These are phyloP conservation scores for Rana temporaria DNA, from an alignment of 2,113 vertebrate species.

Conservation along the genomic window DNA sequence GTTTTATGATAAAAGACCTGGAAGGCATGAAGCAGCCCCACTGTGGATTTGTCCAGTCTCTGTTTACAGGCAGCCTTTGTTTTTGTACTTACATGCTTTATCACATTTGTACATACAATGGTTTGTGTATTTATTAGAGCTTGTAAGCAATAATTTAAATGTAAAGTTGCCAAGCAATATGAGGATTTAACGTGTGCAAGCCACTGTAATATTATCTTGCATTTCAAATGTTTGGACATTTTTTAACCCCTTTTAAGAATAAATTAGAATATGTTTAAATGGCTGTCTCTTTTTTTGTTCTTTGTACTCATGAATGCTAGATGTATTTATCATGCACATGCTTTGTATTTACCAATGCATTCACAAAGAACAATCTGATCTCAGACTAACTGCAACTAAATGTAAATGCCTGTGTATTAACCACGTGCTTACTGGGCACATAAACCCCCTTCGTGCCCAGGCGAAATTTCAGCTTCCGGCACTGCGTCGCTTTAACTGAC, in stretches of 20 bases:
- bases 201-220: slow-evolving; percentile 73
- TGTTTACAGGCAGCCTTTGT: slow-evolving; percentile 67
- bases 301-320: not conserved
- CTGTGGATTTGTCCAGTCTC: slow-evolving; percentile 71
- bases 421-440: no score
- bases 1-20: slow-evolving; percentile 68
- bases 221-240: slow-evolving; percentile 75
- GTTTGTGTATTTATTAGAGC: slow-evolving; percentile 76
- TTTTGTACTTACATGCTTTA: slow-evolving; percentile 67
- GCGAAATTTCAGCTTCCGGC: no score
- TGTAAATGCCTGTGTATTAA: no score
- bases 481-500: no score
- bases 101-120: slow-evolving; percentile 76
- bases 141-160: slow-evolving; percentile 87
- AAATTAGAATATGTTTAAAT: slow-evolving; percentile 37
- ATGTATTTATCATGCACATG: no score
- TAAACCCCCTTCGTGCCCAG: no score
- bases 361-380: no score
- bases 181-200: slow-evolving; percentile 75
- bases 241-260: slow-evolving; percentile 78
- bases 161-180: slow-evolving; percentile 81
- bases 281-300: not conserved
- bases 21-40: slow-evolving; percentile 72
- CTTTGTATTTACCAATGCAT: no score
- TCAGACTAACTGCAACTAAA: no score